Base-by-base conservation (phyloP, 2,113 vertebrate species). In the Chaetodon trifascialis region DNA sequence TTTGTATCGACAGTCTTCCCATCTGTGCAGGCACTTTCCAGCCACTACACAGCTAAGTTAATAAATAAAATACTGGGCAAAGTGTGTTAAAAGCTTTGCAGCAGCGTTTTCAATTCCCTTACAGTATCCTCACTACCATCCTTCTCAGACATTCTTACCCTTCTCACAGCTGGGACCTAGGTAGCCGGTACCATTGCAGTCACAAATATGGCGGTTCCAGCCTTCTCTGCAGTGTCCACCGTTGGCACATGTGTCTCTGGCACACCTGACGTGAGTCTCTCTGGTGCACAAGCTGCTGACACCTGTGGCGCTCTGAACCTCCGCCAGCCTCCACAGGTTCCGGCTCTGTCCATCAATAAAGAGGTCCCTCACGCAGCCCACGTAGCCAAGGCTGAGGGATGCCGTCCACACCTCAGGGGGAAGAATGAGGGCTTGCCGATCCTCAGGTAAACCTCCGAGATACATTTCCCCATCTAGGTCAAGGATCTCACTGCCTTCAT, bases 121-220 rank as follows among this genome's bases (percentile, higher is more conserved):
- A 30, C 30, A 30, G 30, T 30, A 77, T 79, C 25, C 51, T 64
- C 52, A n/a, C 40, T 4, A 5, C 17, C 42, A 38, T 62, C 51
- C 4, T 10, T 73, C 52, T 73, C 80, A 54, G 52, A 78, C 65
- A 59, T 23, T 62, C 96, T 93, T 88, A 97, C 97, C 97, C 79
- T 95, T 96, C 88, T 97, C 96, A 54, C 97, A 98, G 92, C 92
- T 96, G 76, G 93, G 92, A 14, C 97, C 97, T 66, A 97, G 92
- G 91, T 95, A 98, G 85, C 97, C 97, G 0, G 97, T 98, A 38
- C 95, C 96, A 0, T 95, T 89, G 90, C 97, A 99, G 92, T 98
- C 96, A 34, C 97, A 98, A 74, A 98, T 86, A 67, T 97, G 97
- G 16, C 97, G 96, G 94, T 98, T 99, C 97, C 97, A 99, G 73